A percentile compares a stretch with the other conserved stretches of the same genome.
Conservation (phyloP, 2,888 invertebrate genomes). For the Ditylenchus weischeri region DNA sequence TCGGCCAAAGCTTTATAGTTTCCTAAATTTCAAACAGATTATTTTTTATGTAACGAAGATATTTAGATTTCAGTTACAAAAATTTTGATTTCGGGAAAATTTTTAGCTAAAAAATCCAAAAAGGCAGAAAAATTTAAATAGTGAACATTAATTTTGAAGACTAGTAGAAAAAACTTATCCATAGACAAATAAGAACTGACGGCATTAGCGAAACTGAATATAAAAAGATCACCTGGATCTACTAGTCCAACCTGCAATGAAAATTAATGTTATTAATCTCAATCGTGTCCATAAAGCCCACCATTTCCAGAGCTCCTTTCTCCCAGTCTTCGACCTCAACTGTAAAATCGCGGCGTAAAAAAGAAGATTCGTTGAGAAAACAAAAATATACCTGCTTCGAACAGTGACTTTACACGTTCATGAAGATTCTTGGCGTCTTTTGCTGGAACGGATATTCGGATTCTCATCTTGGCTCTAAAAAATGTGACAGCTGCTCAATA, state of each 20-base stretch:
- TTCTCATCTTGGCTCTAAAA: constrained; percentile 82
- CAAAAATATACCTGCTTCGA: constrained; percentile 29
- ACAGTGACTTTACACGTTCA: constrained; percentile 62
- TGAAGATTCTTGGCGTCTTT: constrained; percentile 76
- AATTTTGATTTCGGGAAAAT: too few relatives aligned
- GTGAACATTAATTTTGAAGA: too few relatives aligned
- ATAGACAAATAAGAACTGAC: too few relatives aligned
- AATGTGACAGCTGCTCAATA: constrained; percentile 33
- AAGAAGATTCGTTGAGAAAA: background rate
- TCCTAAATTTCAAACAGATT: too few relatives aligned
- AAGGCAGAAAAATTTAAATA: too few relatives aligned
- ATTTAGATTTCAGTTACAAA: too few relatives aligned
- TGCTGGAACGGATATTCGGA: constrained; percentile 75
- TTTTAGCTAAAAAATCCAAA: too few relatives aligned
- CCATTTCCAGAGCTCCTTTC: constrained; percentile 72
- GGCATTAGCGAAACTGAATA: too few relatives aligned
- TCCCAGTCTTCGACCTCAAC: constrained; percentile 83
- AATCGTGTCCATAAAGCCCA: constrained; percentile 57
- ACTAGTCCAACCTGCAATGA: constrained; percentile 68
- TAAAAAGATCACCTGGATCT: constrained; percentile 73
- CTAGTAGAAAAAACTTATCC: too few relatives aligned
- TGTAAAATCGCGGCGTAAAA: constrained; percentile 15
- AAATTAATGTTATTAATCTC: background rate
- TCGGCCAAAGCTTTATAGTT: constrained; percentile 82
- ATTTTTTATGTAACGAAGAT: too few relatives aligned